Evolutionary conservation across 2,113 vertebrate species (phyloP), one percentile per base, ranked within the genome.

Genomic region (Pyrgilauda ruficollis): DNA sequence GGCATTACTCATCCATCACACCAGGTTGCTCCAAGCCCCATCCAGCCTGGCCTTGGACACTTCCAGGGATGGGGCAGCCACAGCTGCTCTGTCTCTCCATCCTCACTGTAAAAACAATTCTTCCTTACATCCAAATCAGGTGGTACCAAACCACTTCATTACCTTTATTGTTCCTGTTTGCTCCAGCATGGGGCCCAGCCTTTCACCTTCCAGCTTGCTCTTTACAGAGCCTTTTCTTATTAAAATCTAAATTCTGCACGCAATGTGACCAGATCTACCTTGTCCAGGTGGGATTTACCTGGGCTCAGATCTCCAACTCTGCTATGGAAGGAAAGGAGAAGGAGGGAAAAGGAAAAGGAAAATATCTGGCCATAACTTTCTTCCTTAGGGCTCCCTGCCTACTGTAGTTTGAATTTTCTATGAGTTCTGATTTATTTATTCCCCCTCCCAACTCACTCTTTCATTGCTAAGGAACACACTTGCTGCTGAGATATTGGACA

Each of bases 101-200:
- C 15, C 56, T 52, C 37, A 52, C 26, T 52, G 31, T 35, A 53
- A 49, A 44, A 55, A 43, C 15, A 18, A 13, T 15, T 49, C 41
- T 19, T 63, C 33, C 39, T 39, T 18, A 18, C 18, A 15, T 33
- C 11, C 53, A 28, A 39, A 47, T 28, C n/a, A 23, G 18, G 46
- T 4, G 63, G 4, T 43, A n/a, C 74, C 62, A 15, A 17, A 69
- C 31, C 26, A 4, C 12, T 84, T 56, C 0, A 16, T 44, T 5
- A 5, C 18, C 23, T 69, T 31, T 41, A 2, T 20, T 11, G 16
- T 7, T 50, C 78, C 31, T 1, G 0, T 31, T 26, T 33, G 58
- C 52, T 70, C 33, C 58, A 21, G 66, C 49, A 22, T 13, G 8
- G 21, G 8, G 23, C 39, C 20, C 2, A 1, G 52, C 21, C 68